Evolutionary conservation across 2,113 vertebrate species (phyloP), one percentile per base, ranked within the genome.

Genomic region (Lutjanus erythropterus): DNA sequence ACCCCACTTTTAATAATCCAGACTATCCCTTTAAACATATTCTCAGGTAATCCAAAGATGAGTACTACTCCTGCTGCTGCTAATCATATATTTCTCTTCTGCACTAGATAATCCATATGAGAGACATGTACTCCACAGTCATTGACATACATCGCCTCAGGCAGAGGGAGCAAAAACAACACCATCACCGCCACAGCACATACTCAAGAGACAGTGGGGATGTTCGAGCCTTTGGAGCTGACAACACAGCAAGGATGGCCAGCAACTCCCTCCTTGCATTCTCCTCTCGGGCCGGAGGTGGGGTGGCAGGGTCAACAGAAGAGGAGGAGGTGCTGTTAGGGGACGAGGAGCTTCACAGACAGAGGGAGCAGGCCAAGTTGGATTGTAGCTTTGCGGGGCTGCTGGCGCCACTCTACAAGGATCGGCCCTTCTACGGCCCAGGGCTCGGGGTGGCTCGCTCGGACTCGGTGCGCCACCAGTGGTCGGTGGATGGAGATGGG

Each of bases 111-210:
- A 99, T 99, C 90, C 98, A 99, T 86, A 99, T 99, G 98, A 95
- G 97, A 89, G 98, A 99, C 92, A 99, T 99, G 93, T 99, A 99
- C 85, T 99, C 98, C 75, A 99, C 98, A 0, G 97, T 99, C 88
- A 99, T 99, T 35, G 98, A 99, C 91, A 96, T 99, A 89, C 98
- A 99, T 80, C 96, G 96, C 4, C 94, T 98, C 67, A 94, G 96
- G 77, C 89, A 97, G 86, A 96, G 92, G 70, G 97, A 98, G 80
- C 96, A 97, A 29, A 98, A 96, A 80, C 96, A 96, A 19, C 87
- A 86, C 4, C 77, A 75, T 29, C 83, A 90, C 68, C 96, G 96
- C 0, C 96, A 93, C 60, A 91, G 95, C 53, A 73, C 82, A 29
- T 92, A 78, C 29, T 65, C 80, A 14, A 78, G 90, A 75, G 92